Evolutionary conservation across 1,140 invertebrate genomes (phyloP), one percentile per base, ranked within the genome.

Genomic region (Battus philenor): DNA sequence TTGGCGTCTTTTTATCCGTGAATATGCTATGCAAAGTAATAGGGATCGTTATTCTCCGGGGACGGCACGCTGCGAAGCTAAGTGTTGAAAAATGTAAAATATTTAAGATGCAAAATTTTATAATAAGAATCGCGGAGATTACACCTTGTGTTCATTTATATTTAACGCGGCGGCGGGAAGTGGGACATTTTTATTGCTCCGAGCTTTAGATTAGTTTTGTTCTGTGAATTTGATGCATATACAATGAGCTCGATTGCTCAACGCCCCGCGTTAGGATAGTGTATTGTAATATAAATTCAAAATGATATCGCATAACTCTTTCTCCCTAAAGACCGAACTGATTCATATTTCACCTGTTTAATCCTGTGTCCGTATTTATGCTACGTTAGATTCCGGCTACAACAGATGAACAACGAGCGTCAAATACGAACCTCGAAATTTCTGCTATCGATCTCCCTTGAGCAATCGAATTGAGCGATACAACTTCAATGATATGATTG

Each of bases 201-300:
- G 56, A 61, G 72, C 68, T 67, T 68, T 68, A 75, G 80, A 84
- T 84, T 80, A 84, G 80, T 82, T 81, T 81, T 81, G 77, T 84
- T 84, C 74, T 77, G 71, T 65, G 71, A 78, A 79, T 81, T 82
- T 84, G 80, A 82, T 82, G 80, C 80, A 84, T 84, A 77, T 75
- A 71, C 56, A 84, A 84, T 84, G 76, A 84, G 71, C 72, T 73
- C 74, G 74, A 80, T 82, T 82, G 77, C 74, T 77, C 78, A 78
- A 61, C 73, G 50, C 72, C 64, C 73, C 58, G 59, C 49, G 53
- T 50, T 59, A 68, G 57, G 56, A 64, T 73, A 55, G 53, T 15
- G 7, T 55, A 66, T 67, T 70, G 69, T 70, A 52, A 59, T 71
- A 74, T 82, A 67, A 79, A 82, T 84, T 68, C 66, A 47, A 72